Evolutionary conservation across 1,140 invertebrate species (phyloP), one percentile per base, ranked within the genome.

Genomic region (Camponotus vicinus): DNA sequence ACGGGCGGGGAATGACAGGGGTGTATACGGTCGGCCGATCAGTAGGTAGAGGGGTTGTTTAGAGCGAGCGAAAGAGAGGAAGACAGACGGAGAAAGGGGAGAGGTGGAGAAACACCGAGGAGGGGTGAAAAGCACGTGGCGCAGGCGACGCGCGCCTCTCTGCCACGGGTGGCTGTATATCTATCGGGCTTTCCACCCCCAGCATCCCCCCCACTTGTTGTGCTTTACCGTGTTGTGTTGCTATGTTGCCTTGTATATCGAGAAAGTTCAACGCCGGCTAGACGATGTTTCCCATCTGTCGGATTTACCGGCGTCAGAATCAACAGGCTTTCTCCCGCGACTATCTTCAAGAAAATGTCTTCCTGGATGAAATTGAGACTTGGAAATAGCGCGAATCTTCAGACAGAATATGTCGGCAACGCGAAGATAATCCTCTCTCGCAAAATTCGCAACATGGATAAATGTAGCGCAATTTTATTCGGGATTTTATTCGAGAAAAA

Each of bases 211-310:
- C 93, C 93, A 94, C 93, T 94, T 94, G 93, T 94, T 94, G 93
- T 94, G 93, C 93, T 93, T 92, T 92, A 92, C 92, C 80, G 80
- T 91, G 89, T 91, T 91, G 90, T 93, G 91, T 93, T 93, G 92
- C 92, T 93, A 92, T 93, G 93, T 93, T 93, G 91, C 92, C 93
- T 94, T 93, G 93, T 94, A 93, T 95, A 94, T 94, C 93, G 93
- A 94, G 94, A 93, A 95, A 95, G 91, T 93, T 95, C 94, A 94
- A 95, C 93, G 94, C 94, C 92, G 89, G 93, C 85, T 92, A 95
- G 93, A 93, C 94, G 93, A 94, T 94, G 93, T 91, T 92, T 91
- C 89, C 84, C 91, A 91, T 86, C 86, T 88, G 82, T 70, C 91
- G 92, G 76, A 86, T 86, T 57, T 69, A 73, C 32, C 42, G 52